Conservation (phyloP, 2,888 invertebrate genomes). For the Eupelmus urozonus region DNA sequence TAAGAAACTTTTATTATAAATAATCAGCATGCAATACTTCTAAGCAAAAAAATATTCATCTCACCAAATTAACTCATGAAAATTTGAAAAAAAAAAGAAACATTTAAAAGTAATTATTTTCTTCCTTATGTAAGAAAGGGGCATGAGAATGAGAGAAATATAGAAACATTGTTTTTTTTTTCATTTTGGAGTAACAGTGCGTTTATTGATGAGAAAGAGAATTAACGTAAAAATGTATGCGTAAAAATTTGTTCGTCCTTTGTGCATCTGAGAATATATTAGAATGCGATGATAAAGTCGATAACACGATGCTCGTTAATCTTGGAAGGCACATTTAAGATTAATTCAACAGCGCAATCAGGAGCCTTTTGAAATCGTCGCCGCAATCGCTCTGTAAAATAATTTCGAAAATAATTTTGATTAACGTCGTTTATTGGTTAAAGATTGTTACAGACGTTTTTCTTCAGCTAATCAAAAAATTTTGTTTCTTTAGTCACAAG, state of each 20-base stretch:
- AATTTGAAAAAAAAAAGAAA: no score
- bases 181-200: conserved; percentile 31
- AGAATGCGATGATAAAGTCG: conserved; percentile 44
- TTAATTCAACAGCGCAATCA: conserved; percentile 74
- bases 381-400: conserved; percentile 76
- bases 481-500: not conserved
- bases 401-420: conserved; percentile 60
- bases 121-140: not conserved
- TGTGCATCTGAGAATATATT: conserved; percentile 37
- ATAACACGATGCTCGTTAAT: conserved; percentile 59
- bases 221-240: conserved; percentile 55
- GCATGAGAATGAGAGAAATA: not conserved
- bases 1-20: not conserved
- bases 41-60: not conserved
- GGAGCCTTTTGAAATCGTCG: conserved; percentile 74
- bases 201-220: conserved; percentile 42
- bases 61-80: no score
- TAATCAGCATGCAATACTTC: no score
- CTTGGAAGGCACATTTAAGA: conserved; percentile 61
- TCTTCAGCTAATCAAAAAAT: not conserved
- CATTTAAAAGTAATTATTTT: not conserved
- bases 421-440: conserved; percentile 33
- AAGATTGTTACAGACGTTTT: not conserved
- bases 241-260: conserved; percentile 28
- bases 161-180: conserved; percentile 32